These are phyloP conservation scores for Merops nubicus DNA, from an alignment of 2,113 vertebrate species.

Conservation along the genomic window DNA sequence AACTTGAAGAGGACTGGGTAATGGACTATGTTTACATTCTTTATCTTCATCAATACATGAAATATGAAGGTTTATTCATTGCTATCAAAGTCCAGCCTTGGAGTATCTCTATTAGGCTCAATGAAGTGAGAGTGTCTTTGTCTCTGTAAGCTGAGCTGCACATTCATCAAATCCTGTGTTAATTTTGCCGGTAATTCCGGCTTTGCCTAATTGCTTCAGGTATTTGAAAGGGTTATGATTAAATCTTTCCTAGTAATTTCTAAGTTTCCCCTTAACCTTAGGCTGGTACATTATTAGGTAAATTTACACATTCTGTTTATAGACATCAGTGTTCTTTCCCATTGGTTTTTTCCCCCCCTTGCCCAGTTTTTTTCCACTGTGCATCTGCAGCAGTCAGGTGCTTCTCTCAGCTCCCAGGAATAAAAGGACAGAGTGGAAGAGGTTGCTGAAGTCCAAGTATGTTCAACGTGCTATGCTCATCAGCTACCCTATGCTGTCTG, in stretches of 20 bases:
- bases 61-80: not conserved
- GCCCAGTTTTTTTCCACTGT: not conserved
- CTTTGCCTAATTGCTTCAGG: conserved; percentile 2
- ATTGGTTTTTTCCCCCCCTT: fast-evolving
- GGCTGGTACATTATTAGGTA: not conserved
- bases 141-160: not conserved
- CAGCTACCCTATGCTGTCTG: not conserved
- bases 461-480: not conserved
- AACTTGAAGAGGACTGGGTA: not conserved
- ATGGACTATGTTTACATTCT: not conserved
- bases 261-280: not conserved
- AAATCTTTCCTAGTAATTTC: not conserved
- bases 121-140: not conserved
- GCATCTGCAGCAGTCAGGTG: not conserved
- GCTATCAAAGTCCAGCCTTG: not conserved
- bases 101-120: not conserved
- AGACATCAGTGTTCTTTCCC: not conserved
- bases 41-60: not conserved
- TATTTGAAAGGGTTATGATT: not conserved
- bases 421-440: not conserved
- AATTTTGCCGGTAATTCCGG: not conserved
- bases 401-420: not conserved
- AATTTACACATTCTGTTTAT: not conserved
- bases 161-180: conserved; percentile 24
- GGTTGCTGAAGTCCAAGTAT: not conserved